A percentile compares a stretch with the other conserved stretches of the same genome.
Evolutionary conservation across 2,113 vertebrate species (phyloP).

Genomic region (Oxygymnocypris stewartii): DNA sequence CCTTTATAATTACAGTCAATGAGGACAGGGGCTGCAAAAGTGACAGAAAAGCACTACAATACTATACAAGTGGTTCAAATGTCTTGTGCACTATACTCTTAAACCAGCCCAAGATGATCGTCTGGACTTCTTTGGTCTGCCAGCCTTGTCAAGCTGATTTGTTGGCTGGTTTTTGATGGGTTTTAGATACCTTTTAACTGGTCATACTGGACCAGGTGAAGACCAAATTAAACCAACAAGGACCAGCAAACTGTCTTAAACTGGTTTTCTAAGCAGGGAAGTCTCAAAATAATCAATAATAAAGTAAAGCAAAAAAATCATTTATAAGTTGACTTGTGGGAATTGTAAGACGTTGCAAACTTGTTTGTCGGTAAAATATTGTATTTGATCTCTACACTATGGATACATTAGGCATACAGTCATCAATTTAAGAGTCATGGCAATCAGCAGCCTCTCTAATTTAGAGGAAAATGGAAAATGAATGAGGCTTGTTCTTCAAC

Average conservation of each 20-base stretch:
- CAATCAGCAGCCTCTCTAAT: neutral
- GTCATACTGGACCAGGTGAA: neutral
- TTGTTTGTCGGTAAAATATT: neutral
- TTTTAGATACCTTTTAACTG: neutral
- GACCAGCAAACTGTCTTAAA: neutral
- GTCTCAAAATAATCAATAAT: neutral
- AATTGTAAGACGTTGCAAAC: neutral
- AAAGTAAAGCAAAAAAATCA: neutral
- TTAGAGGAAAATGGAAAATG: neutral
- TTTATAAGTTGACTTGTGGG: neutral
- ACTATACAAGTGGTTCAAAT: neutral
- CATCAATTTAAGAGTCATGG: neutral
- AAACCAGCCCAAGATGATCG: neutral
- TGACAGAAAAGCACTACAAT: neutral
- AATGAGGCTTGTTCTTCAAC: neutral
- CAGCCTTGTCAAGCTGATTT: neutral
- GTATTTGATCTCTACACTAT: neutral
- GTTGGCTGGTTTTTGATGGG: neutral
- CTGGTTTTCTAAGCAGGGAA: neutral
- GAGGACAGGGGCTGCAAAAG: neutral
- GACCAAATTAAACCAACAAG: neutral
- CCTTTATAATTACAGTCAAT: neutral
- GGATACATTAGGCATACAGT: neutral
- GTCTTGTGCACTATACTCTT: neutral
- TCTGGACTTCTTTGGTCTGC: neutral